phyloP scores from a whole-genome alignment of 2,113 vertebrate species.

The Garra rufa region DNA sequence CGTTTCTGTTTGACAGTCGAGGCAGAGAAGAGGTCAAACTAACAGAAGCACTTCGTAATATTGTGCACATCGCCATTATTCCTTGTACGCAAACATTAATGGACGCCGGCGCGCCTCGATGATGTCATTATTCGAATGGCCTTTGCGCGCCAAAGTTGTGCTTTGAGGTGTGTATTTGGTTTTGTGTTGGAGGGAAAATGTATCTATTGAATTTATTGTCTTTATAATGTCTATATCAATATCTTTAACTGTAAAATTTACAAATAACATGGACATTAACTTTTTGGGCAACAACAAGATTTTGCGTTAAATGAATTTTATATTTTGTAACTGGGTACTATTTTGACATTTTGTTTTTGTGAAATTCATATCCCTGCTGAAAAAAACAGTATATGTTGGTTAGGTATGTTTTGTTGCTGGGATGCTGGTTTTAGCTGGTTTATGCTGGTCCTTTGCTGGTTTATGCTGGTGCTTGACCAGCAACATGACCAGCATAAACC shows the following conservation, averaged over 20 bases:
- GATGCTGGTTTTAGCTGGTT: too few species aligned
- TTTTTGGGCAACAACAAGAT: neutral
- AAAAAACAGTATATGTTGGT: too few species aligned
- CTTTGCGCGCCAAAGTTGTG: neutral
- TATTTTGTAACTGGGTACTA: neutral
- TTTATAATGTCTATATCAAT: neutral
- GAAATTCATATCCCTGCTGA: too few species aligned
- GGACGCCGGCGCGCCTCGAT: constrained; percentile 38
- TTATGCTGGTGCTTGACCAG: too few species aligned
- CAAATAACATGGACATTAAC: neutral
- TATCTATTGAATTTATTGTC: neutral
- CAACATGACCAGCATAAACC: too few species aligned
- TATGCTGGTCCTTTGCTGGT: too few species aligned
- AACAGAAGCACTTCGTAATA: constrained; percentile 68
- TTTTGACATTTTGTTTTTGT: neutral
- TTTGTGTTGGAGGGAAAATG: neutral
- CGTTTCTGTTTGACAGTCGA: constrained; percentile 55
- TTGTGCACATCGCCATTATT: constrained; percentile 72
- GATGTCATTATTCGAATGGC: constrained; percentile 20
- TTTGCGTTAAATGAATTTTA: neutral
- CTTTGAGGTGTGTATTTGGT: neutral
- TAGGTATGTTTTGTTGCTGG: too few species aligned
- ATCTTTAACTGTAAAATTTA: neutral
- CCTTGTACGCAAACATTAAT: constrained; percentile 28
- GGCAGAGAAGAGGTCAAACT: constrained; percentile 68